These are phyloP conservation scores for Eupithecia subfuscata DNA, from an alignment of 2,888 invertebrate species.

Conservation along the genomic window DNA sequence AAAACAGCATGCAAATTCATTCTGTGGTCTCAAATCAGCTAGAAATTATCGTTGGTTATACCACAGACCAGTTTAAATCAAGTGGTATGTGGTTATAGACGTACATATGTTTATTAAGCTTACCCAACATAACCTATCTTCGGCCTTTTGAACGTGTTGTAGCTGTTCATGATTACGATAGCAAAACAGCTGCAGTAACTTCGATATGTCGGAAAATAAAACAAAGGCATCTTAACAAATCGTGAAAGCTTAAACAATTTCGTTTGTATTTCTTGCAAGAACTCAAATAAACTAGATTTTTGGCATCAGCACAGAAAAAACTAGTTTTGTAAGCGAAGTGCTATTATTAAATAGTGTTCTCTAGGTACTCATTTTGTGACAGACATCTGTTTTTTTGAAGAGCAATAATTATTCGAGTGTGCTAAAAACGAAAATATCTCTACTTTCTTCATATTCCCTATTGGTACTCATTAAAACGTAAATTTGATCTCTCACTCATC, in stretches of 20 bases:
- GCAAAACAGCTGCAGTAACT: not conserved
- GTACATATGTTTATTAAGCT: too few relatives aligned
- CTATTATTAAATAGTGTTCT: not conserved
- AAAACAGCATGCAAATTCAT: not conserved
- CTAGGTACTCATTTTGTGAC: not conserved
- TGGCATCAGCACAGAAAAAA: slow-evolving; percentile 5
- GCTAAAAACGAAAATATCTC: not conserved
- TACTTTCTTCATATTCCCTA: not conserved
- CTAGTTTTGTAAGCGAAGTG: not conserved
- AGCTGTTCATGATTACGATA: not conserved
- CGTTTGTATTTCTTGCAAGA: not conserved
- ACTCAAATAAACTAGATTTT: not conserved
- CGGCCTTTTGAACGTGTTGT: too few relatives aligned
- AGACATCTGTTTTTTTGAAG: not conserved
- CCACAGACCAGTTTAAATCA: too few relatives aligned
- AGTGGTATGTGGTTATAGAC: too few relatives aligned
- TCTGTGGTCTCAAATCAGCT: not conserved
- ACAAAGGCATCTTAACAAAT: not conserved
- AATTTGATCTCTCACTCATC: slow-evolving; percentile 1
- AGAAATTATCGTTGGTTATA: not conserved
- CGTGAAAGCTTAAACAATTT: not conserved
- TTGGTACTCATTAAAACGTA: not conserved
- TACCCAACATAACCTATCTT: too few relatives aligned
- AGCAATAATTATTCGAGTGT: not conserved
- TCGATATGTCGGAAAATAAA: not conserved